Conservation (phyloP, 2,113 vertebrate species). For the Carettochelys insculpta region DNA sequence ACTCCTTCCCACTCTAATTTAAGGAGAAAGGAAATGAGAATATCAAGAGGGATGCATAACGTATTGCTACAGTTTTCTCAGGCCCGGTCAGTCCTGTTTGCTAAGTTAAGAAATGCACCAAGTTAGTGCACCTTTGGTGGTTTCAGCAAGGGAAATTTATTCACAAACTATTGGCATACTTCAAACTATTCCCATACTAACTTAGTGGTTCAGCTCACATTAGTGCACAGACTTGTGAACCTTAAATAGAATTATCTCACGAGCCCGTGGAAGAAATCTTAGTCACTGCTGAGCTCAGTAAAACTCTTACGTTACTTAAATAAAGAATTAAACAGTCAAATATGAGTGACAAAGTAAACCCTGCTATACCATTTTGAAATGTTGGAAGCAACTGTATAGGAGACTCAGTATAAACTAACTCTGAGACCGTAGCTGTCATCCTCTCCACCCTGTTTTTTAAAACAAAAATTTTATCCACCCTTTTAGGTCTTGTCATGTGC, state of each 20-base stretch:
- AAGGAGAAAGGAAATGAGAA: neutral
- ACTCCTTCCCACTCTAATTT: neutral
- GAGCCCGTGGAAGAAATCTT: neutral
- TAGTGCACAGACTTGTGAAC: neutral
- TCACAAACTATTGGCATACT: neutral
- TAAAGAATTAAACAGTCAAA: neutral
- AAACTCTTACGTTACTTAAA: neutral
- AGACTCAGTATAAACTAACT: neutral
- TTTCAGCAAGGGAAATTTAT: neutral
- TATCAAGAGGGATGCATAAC: neutral
- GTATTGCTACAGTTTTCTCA: neutral
- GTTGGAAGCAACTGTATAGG: neutral
- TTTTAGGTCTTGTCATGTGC: neutral
- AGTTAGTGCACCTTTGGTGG: neutral
- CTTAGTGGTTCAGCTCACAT: neutral
- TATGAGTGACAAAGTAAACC: neutral
- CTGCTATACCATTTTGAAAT: neutral
- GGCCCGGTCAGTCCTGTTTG: neutral
- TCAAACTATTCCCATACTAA: neutral
- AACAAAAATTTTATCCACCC: neutral
- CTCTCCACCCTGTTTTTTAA: neutral
- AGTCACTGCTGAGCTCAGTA: neutral
- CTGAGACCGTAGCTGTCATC: neutral
- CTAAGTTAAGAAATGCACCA: neutral
- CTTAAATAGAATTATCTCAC: neutral